Percentiles rank a stretch among this genome's conserved stretches.
Conservation (phyloP, 2,797 vertebrate genomes). For the Salarias fasciatus region DNA sequence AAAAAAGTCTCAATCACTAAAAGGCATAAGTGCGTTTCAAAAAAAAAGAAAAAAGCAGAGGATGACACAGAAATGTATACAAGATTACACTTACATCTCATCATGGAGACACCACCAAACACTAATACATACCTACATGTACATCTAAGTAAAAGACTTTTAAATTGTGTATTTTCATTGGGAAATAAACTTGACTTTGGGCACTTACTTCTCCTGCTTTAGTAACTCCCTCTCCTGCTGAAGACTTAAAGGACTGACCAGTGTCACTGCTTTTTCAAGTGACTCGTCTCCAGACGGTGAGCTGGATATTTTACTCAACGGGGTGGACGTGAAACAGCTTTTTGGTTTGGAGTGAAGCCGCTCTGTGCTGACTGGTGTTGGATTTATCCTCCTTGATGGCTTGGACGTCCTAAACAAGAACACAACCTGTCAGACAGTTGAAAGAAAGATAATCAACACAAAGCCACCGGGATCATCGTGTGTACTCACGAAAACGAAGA, state of each 20-base stretch:
- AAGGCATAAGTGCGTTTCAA: no score
- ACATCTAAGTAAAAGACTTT: no score
- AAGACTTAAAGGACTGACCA: slow-evolving; percentile 83
- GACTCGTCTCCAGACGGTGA: slow-evolving; percentile 69
- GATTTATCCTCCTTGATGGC: slow-evolving; percentile 96
- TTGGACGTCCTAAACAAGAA: slow-evolving; percentile 84
- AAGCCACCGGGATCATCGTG: background rate
- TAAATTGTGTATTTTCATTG: no score
- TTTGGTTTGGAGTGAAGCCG: slow-evolving; percentile 94
- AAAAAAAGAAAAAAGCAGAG: background rate
- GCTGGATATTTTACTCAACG: slow-evolving; percentile 83
- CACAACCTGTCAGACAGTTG: background rate
- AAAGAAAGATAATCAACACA: background rate
- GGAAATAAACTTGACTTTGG: background rate
- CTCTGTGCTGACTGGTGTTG: slow-evolving; percentile 93
- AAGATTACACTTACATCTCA: no score
- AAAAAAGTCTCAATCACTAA: background rate
- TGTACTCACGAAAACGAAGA: slow-evolving; percentile 86
- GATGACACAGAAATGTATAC: no score
- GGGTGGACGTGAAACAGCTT: slow-evolving; percentile 96
- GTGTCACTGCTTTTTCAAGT: slow-evolving; percentile 45
- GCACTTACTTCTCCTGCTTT: slow-evolving; percentile 90
- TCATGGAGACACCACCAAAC: no score
- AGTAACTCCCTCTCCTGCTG: slow-evolving; percentile 96
- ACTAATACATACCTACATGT: no score